These are phyloP conservation scores for Eclectus roratus DNA, from an alignment of 2,113 vertebrate species.

Conservation along the genomic window DNA sequence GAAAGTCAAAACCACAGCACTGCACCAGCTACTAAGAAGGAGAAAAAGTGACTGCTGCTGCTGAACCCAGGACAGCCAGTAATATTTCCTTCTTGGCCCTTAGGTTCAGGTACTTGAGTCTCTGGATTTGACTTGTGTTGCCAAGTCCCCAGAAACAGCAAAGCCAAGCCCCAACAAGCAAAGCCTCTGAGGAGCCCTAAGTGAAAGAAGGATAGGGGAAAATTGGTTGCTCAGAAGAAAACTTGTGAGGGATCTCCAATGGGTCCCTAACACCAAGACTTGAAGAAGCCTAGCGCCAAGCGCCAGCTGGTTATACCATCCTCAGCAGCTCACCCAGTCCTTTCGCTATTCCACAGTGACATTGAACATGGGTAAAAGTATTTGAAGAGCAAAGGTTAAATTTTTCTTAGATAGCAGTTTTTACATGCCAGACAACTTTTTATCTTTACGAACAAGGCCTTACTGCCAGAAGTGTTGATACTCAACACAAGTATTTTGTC, in stretches of 20 bases:
- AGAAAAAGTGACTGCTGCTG: too few species aligned
- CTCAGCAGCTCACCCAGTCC: not conserved
- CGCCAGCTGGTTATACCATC: not conserved
- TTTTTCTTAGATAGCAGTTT: not conserved
- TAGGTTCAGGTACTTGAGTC: not conserved
- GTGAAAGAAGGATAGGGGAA: not conserved
- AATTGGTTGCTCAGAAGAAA: not conserved
- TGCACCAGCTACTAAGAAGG: too few species aligned
- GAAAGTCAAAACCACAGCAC: too few species aligned
- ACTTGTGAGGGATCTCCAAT: not conserved
- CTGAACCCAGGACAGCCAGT: too few species aligned
- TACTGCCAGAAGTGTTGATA: not conserved
- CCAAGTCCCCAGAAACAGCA: not conserved
- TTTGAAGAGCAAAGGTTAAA: not conserved
- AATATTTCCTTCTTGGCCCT: not conserved
- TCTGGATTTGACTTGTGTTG: not conserved
- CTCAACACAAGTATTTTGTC: not conserved
- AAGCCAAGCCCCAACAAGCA: not conserved
- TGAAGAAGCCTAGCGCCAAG: not conserved
- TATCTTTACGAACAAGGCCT: not conserved
- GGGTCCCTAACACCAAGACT: not conserved
- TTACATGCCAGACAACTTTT: not conserved
- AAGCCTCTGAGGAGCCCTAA: not conserved
- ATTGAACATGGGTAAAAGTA: not conserved
- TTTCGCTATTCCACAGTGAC: not conserved